A percentile compares a stretch with the other conserved stretches of the same genome.
Conservation (phyloP, 2,797 vertebrate species). For the Fratercula arctica region DNA sequence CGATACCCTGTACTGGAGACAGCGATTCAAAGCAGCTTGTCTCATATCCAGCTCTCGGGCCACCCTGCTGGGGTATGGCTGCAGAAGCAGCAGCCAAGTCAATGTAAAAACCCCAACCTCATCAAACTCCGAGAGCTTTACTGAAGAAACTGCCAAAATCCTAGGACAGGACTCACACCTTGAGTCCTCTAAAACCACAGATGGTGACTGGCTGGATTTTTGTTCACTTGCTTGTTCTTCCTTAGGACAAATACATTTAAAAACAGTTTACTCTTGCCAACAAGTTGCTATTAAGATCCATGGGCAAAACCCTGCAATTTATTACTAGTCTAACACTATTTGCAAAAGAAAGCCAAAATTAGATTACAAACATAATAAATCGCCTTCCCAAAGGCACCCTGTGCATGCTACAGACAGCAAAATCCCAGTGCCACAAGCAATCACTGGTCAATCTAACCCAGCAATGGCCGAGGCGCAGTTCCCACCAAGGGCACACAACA, state of each 20-base stretch:
- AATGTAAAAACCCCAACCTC: background rate
- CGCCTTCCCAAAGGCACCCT: background rate
- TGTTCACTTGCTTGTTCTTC: background rate
- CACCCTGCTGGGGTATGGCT: background rate
- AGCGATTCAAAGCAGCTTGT: background rate
- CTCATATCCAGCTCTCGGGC: accelerated
- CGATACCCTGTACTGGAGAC: accelerated
- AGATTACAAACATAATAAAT: background rate
- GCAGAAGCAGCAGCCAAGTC: background rate
- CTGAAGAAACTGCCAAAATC: background rate
- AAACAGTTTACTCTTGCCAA: background rate
- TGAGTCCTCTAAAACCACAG: background rate
- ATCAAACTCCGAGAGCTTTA: background rate
- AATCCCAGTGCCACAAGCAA: background rate
- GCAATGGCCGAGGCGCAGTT: accelerated
- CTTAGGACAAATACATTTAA: background rate
- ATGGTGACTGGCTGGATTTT: background rate
- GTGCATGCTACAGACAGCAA: background rate
- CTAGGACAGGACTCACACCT: background rate
- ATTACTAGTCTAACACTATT: background rate
- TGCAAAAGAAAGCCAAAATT: background rate
- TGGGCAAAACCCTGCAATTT: background rate
- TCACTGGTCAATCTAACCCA: background rate
- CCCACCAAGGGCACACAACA: background rate
- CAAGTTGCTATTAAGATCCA: background rate